phyloP scores from a whole-genome alignment of 2,797 vertebrate genomes.

The Nannoperca australis region DNA sequence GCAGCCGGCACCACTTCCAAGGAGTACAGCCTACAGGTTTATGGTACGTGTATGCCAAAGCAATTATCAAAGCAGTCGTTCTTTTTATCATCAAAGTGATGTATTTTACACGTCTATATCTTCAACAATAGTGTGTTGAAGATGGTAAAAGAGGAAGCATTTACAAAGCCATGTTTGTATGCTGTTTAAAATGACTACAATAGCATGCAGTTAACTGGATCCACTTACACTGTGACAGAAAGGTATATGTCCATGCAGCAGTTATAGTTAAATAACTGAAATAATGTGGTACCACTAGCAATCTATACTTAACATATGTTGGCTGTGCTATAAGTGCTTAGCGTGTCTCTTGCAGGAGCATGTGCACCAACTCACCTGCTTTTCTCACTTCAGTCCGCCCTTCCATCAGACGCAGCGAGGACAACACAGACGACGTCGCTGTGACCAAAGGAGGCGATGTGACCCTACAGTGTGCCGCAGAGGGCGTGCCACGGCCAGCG shows the following conservation, averaged over 20 bases:
- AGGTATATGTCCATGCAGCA: background rate
- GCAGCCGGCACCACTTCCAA: slow-evolving; percentile 88
- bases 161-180: background rate
- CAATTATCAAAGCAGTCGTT: no score
- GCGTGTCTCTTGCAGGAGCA: slow-evolving; percentile 8
- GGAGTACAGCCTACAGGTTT: slow-evolving; percentile 92
- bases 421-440: slow-evolving; percentile 74
- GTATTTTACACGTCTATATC: background rate
- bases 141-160: background rate
- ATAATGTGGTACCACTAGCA: background rate
- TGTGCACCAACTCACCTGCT: slow-evolving; percentile 44
- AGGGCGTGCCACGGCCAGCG: slow-evolving; percentile 90
- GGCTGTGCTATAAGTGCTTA: background rate
- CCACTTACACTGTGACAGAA: background rate
- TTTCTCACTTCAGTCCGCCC: slow-evolving; percentile 88
- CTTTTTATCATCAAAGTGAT: slow-evolving; percentile 7
- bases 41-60: slow-evolving; percentile 83
- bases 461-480: slow-evolving; percentile 89
- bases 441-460: slow-evolving; percentile 86
- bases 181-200: background rate
- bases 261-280: background rate
- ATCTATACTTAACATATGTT: background rate
- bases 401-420: slow-evolving; percentile 83
- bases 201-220: background rate
- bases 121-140: background rate